Conservation (phyloP, 2,888 invertebrate genomes). For the Nephrotoma guestfalica region DNA sequence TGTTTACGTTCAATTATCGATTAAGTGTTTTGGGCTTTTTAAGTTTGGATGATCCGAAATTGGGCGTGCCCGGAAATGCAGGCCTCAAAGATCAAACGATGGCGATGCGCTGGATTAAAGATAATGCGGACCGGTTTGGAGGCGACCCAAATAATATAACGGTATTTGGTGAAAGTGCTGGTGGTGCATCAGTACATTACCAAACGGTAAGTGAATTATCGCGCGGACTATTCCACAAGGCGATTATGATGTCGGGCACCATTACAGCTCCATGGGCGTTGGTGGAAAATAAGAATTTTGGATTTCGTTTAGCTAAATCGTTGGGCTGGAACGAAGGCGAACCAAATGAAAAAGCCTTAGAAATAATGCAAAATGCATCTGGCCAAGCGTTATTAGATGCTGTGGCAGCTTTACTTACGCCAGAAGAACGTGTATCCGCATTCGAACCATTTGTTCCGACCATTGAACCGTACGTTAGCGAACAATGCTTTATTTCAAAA, state of each 20-base stretch:
- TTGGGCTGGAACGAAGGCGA: conserved; percentile 26
- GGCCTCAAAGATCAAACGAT: conserved; percentile 17
- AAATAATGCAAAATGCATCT: conserved; percentile 21
- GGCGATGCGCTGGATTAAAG: conserved; percentile 24
- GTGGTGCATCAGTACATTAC: conserved; percentile 34
- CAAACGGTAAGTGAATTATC: conserved; percentile 35
- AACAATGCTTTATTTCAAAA: conserved; percentile 22
- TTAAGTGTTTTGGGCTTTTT: conserved; percentile 30
- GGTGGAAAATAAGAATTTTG: conserved; percentile 21
- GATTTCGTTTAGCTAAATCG: conserved; percentile 23
- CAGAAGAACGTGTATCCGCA: conserved; percentile 23
- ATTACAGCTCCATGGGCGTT: conserved; percentile 26
- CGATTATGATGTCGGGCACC: conserved; percentile 27
- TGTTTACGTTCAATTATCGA: conserved; percentile 21
- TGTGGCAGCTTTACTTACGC: conserved; percentile 19
- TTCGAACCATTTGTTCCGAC: conserved; percentile 26
- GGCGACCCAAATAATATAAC: conserved; percentile 2
- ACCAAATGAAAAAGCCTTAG: conserved; percentile 19
- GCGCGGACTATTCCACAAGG: conserved; percentile 28
- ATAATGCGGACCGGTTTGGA: not conserved
- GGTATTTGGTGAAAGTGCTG: conserved; percentile 25
- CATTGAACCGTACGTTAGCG: conserved; percentile 25
- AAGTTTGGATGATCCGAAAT: conserved; percentile 22
- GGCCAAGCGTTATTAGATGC: conserved; percentile 22
- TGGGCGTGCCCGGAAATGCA: conserved; percentile 28